These are phyloP conservation scores for Elegia similella DNA, from an alignment of 2,888 invertebrate genomes.

Conservation along the genomic window DNA sequence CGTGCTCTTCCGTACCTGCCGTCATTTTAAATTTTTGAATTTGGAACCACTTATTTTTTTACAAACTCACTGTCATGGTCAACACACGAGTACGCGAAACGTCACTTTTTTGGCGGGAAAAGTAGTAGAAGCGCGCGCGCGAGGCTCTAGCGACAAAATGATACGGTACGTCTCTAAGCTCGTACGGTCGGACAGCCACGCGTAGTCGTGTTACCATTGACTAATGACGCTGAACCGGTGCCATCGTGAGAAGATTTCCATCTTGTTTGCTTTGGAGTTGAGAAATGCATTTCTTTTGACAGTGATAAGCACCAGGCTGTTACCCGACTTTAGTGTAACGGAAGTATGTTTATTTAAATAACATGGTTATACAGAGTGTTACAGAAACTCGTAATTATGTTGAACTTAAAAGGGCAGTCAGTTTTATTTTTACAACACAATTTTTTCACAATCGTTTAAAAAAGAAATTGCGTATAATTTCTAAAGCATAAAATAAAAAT, in stretches of 20 bases:
- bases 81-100: slow-evolving; percentile 11
- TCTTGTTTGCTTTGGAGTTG: not conserved
- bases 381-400: too few relatives aligned
- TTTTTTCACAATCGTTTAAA: too few relatives aligned
- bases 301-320: not conserved
- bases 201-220: slow-evolving; percentile 19
- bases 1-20: slow-evolving; percentile 71
- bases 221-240: slow-evolving; percentile 19
- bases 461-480: too few relatives aligned
- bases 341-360: too few relatives aligned
- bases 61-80: slow-evolving; percentile 19
- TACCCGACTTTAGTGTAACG: not conserved
- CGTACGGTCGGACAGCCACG: slow-evolving; percentile 19
- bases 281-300: slow-evolving; percentile 1
- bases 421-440: too few relatives aligned
- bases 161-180: slow-evolving; percentile 30
- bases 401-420: too few relatives aligned
- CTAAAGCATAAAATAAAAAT: too few relatives aligned
- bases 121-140: slow-evolving; percentile 31
- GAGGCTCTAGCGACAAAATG: slow-evolving; percentile 27
- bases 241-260: not conserved
- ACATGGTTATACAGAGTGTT: too few relatives aligned
- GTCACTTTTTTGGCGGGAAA: slow-evolving; percentile 41
- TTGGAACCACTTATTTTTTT: slow-evolving; percentile 21
- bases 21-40: slow-evolving; percentile 56